Percentiles rank a stretch among this genome's conserved stretches.
phyloP scores from a whole-genome alignment of 2,888 invertebrate species.

The Pristionchus fissidentatus region DNA sequence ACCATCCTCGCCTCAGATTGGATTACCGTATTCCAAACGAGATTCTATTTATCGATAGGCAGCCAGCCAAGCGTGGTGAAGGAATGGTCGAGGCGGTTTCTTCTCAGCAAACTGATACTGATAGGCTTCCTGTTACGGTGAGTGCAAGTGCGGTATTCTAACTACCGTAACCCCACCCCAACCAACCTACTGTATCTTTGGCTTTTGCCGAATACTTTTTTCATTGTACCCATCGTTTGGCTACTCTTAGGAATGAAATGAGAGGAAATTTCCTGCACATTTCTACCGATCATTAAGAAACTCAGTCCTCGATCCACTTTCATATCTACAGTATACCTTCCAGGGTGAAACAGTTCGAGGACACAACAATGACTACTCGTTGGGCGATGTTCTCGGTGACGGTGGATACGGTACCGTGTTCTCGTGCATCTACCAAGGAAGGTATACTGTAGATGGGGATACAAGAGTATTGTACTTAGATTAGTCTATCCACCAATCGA shows the following conservation, averaged over 20 bases:
- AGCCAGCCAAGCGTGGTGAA: no score
- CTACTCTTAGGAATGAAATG: no score
- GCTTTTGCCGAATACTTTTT: no score
- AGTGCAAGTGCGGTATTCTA: not conserved
- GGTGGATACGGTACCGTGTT: slow-evolving; percentile 49
- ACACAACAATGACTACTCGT: slow-evolving; percentile 24
- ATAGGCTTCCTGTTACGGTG: slow-evolving; percentile 41
- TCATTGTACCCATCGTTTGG: no score
- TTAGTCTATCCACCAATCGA: no score
- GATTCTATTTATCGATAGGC: no score
- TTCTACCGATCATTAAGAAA: no score
- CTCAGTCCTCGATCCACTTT: no score
- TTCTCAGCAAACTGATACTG: slow-evolving; percentile 45
- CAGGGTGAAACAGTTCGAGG: slow-evolving; percentile 38
- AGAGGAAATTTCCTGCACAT: no score
- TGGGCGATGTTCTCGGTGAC: slow-evolving; percentile 44
- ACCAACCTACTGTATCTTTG: no score
- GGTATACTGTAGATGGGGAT: slow-evolving; percentile 11
- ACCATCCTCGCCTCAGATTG: not conserved
- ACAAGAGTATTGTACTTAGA: no score
- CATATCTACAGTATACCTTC: no score
- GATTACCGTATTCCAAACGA: not conserved
- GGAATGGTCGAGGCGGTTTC: slow-evolving; percentile 40
- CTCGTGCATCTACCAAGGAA: slow-evolving; percentile 24
- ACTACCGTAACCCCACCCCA: not conserved